phyloP scores from a whole-genome alignment of 2,888 invertebrate species.

The Synergus japonicus region DNA sequence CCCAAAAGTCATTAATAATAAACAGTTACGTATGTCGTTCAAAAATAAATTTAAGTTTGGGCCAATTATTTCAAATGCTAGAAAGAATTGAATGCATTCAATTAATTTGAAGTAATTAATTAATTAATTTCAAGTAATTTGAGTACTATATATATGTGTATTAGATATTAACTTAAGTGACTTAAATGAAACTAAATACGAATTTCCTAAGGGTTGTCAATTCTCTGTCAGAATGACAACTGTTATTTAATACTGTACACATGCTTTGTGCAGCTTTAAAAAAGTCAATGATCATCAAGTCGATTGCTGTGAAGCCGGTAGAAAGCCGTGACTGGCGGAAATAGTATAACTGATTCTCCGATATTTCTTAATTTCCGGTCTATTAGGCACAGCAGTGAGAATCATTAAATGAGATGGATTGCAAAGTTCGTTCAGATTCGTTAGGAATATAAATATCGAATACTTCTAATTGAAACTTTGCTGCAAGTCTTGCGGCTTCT shows the following conservation, averaged over 20 bases:
- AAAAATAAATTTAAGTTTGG: background rate
- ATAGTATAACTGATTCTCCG: conserved; percentile 23
- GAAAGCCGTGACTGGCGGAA: conserved; percentile 5
- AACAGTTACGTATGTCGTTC: background rate
- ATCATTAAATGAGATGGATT: conserved; percentile 16
- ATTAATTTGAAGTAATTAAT: too few species aligned
- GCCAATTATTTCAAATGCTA: background rate
- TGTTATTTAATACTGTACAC: background rate
- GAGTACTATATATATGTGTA: background rate
- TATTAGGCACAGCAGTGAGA: background rate
- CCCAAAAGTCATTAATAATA: background rate
- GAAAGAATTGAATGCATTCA: background rate
- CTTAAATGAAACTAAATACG: background rate
- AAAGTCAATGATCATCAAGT: background rate
- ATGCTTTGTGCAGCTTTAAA: background rate
- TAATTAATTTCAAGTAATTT: background rate
- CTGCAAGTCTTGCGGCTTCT: too few species aligned
- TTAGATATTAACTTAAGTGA: too few species aligned
- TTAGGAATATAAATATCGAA: background rate
- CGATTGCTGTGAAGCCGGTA: conserved; percentile 1
- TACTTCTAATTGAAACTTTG: too few species aligned
- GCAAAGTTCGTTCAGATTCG: background rate
- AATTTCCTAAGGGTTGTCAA: background rate
- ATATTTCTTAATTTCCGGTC: conserved; percentile 30
- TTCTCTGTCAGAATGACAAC: background rate